Evolutionary conservation across 2,888 invertebrate genomes (phyloP), one percentile per base, ranked within the genome.

Genomic region (Pteria penguin): DNA sequence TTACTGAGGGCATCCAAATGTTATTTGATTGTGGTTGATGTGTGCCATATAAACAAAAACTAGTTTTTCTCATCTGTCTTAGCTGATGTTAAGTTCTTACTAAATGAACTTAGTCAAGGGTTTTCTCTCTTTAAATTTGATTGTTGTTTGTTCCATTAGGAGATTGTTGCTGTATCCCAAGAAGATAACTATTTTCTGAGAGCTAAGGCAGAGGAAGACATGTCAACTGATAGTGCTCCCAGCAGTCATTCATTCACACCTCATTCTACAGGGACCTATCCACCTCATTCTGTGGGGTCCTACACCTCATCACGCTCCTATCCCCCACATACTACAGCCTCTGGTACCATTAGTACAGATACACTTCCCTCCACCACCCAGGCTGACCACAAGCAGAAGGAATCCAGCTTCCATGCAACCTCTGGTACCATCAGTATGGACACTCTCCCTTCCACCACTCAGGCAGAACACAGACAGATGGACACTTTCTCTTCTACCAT

Each of bases 111-210:
- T n/a, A n/a, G n/a, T n/a, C n/a, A n/a, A n/a, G n/a, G n/a, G n/a
- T n/a, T n/a, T n/a, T n/a, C n/a, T n/a, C n/a, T n/a, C n/a, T 45
- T 45, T 45, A 45, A 14, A 8, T 45, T 45, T 45, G 11, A n/a
- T n/a, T n/a, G n/a, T n/a, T n/a, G n/a, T 32, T 72, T 66, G 57
- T 57, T 67, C 67, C 57, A 52, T 31, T 66, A 73, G 54, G 73
- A 73, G 54, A 73, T 73, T 36, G 54, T 60, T 32, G 31, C 73
- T 26, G 67, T 67, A 31, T 67, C 73, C 26, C 60, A 58, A 32
- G 73, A 73, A 33, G 73, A 73, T 26, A 67, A 61, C 14, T 73
- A 67, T 27, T 32, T 54, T 29, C 66, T 22, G 26, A 45, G 58
- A 52, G 31, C 67, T 54, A 32, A 33, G 26, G 57, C 57, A 18